Evolutionary conservation across 2,888 invertebrate species (phyloP), one percentile per base, ranked within the genome.

Genomic region (Hypselothyrea guttata): DNA sequence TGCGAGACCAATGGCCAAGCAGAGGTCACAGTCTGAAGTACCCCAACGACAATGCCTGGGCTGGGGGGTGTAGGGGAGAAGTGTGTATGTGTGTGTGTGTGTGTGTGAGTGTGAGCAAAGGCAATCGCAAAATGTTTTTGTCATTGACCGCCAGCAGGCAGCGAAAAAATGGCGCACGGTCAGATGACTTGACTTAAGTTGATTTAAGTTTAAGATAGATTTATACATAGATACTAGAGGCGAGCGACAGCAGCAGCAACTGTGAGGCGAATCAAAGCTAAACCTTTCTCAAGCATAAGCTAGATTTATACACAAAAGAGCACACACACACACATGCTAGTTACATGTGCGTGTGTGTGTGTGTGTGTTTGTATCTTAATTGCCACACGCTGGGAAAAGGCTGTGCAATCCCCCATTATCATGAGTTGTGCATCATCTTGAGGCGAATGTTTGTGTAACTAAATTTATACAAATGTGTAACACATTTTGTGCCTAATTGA

Each of bases 401-500:
- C 71, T 71, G 44, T 57, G 65, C 69, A 62, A 53, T 5, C 40
- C 16, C 51, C 22, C 22, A 22, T 22, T 22, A 22, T 22, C 22
- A 22, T 22, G 49, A 31, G 15, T 42, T 38, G 46, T 64, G 65
- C 65, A 53, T 37, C 55, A 60, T 53, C 49, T 54, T 30, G 15
- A 49, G 22, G 18, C 54, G 12, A 11, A 33, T 60, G 71, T 52
- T 56, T 64, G 66, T 71, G 74, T 76, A 82, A 86, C 72, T 69
- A 82, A 84, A 84, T 86, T 86, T 81, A 69, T 75, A 82, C 82
- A 82, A 84, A 84, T 82, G 73, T 86, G 78, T 85, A 64, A 81
- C 86, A 77, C 66, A 71, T 82, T 76, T 70, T 75, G 63, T 71
- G 71, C 75, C 84, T 87, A 87, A 87, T 87, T 84, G 83, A 75